phyloP scores from a whole-genome alignment of 1,140 invertebrate species.

The fruit fly (Drosophila melanogaster) region DNA sequence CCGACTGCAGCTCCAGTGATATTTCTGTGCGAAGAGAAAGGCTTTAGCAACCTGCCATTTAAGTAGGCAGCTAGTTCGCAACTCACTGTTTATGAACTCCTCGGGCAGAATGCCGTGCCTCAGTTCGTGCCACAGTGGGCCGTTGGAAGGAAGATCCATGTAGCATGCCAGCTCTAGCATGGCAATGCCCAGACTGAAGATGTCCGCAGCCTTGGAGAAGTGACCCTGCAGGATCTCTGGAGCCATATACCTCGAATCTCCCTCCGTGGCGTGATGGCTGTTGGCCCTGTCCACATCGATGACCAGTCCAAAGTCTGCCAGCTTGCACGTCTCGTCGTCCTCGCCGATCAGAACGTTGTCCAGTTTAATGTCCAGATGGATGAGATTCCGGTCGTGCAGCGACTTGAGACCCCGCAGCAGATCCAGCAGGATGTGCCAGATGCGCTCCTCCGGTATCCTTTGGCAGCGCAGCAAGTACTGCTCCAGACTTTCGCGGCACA shows the following conservation, averaged over 20 bases:
- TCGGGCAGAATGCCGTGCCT: conserved; percentile 85
- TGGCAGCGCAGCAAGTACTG: conserved; percentile 84
- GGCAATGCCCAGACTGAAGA: conserved; percentile 90
- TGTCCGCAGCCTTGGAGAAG: conserved; percentile 87
- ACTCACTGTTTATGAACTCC: conserved; percentile 76
- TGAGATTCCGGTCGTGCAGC: conserved; percentile 88
- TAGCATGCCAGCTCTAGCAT: conserved; percentile 90
- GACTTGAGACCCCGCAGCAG: conserved; percentile 87
- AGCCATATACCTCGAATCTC: conserved; percentile 91
- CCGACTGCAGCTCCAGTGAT: conserved; percentile 86
- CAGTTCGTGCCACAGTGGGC: conserved; percentile 89
- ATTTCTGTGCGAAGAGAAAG: conserved; percentile 81
- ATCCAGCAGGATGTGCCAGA: conserved; percentile 82
- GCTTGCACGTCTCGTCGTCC: conserved; percentile 88
- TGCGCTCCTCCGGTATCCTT: conserved; percentile 85
- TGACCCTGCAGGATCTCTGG: conserved; percentile 89
- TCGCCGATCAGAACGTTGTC: conserved; percentile 90
- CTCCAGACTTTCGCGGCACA: conserved; percentile 87
- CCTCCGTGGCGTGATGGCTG: conserved; percentile 86
- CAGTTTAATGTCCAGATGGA: conserved; percentile 92
- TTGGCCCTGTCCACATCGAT: conserved; percentile 86
- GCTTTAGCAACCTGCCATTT: background rate
- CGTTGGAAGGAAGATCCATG: conserved; percentile 89
- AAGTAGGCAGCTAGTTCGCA: too few species aligned
- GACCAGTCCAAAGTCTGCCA: conserved; percentile 91